Percentiles rank a stretch among this genome's conserved stretches.
These are phyloP conservation scores for Lepidothrix coronata DNA, from an alignment of 2,113 vertebrate genomes.

Conservation along the genomic window DNA sequence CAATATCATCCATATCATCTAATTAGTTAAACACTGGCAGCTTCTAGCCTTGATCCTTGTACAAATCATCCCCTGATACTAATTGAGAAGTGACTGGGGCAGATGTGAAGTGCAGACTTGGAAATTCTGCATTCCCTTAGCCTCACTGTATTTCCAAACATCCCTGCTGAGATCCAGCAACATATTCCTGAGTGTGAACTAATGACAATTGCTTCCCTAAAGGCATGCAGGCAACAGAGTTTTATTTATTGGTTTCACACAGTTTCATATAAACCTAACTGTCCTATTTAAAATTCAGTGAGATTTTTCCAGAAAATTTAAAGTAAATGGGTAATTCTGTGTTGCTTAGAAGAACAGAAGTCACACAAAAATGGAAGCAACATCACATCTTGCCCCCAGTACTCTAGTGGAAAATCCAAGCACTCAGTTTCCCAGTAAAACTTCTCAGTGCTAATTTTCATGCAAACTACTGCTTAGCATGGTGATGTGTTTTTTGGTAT, in stretches of 20 bases:
- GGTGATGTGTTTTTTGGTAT: neutral
- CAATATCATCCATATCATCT: neutral
- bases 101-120: neutral
- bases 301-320: neutral
- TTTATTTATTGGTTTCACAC: neutral
- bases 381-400: neutral
- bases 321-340: neutral
- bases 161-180: neutral
- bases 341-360: neutral
- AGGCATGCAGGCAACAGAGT: neutral
- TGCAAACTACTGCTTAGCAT: neutral
- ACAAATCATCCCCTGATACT: neutral
- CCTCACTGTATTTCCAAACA: neutral
- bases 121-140: neutral
- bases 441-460: constrained; percentile 1
- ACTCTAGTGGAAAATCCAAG: neutral
- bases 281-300: neutral
- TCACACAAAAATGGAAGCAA: neutral
- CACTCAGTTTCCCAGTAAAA: neutral
- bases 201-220: neutral
- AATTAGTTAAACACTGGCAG: neutral
- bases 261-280: neutral
- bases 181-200: neutral
- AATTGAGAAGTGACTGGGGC: neutral
- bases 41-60: neutral